Conservation (phyloP, 2,797 vertebrate genomes). For the Amniataba percoides region DNA sequence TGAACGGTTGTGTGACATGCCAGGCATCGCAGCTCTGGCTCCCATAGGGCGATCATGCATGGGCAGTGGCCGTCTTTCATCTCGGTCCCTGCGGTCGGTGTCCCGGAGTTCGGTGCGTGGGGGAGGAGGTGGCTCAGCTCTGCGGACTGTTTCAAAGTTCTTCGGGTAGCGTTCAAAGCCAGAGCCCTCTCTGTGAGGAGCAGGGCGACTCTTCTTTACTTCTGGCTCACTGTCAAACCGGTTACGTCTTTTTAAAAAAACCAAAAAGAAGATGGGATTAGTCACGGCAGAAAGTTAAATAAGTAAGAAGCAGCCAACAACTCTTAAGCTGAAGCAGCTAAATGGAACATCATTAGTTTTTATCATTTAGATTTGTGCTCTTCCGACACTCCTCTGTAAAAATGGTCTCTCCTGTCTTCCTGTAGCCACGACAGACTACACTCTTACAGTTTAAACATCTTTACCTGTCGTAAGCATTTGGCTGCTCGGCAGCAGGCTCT, state of each 20-base stretch:
- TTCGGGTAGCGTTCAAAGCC: slow-evolving; percentile 94
- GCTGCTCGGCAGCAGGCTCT: slow-evolving; percentile 86
- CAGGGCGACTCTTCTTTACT: slow-evolving; percentile 92
- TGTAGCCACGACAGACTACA: neutral
- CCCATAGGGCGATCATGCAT: slow-evolving; percentile 88
- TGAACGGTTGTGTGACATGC: slow-evolving; percentile 89
- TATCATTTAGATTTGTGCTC: neutral
- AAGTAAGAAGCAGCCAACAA: neutral
- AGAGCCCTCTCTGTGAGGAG: slow-evolving; percentile 88
- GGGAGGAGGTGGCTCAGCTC: slow-evolving; percentile 87
- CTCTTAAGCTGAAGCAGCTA: neutral
- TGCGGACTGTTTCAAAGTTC: slow-evolving; percentile 90
- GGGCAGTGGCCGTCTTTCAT: slow-evolving; percentile 88
- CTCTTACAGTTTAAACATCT: neutral
- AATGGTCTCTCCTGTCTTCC: neutral
- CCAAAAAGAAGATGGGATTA: neutral
- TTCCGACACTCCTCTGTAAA: neutral
- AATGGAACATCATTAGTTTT: neutral
- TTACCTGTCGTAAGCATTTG: slow-evolving; percentile 92
- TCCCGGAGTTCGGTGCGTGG: slow-evolving; percentile 90
- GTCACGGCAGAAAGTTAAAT: neutral
- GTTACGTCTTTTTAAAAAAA: slow-evolving; percentile 85
- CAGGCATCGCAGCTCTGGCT: slow-evolving; percentile 78
- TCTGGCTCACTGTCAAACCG: slow-evolving; percentile 93
- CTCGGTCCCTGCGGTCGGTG: slow-evolving; percentile 90